Evolutionary conservation across 2,888 invertebrate species (phyloP).

Genomic region (Phyto melanocephala): DNA sequence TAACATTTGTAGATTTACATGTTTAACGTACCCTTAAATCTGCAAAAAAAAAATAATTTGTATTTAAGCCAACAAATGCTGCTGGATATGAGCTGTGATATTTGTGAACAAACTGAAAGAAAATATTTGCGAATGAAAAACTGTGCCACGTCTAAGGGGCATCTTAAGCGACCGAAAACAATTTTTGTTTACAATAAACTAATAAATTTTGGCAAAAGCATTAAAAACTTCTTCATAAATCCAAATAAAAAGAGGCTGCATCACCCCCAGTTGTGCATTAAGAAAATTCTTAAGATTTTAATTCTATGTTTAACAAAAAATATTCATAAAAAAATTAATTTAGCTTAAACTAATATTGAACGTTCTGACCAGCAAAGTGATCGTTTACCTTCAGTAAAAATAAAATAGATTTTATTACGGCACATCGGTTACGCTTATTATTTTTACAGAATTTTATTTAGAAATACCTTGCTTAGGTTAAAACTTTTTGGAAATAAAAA

Average conservation of each 20-base stretch:
- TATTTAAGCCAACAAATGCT: neutral
- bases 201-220: no score
- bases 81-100: neutral
- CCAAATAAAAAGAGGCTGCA: no score
- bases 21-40: neutral
- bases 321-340: no score
- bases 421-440: neutral
- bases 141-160: slow-evolving; percentile 34
- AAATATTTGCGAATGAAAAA: neutral
- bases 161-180: slow-evolving; percentile 15
- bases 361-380: no score
- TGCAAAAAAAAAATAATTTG: neutral
- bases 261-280: no score
- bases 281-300: no score
- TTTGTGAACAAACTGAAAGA: slow-evolving; percentile 2
- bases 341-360: no score
- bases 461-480: neutral
- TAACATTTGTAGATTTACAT: neutral
- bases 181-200: slow-evolving; percentile 26
- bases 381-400: no score
- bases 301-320: no score
- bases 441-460: neutral
- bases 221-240: no score
- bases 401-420: neutral
- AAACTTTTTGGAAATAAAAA: slow-evolving; percentile 31